phyloP scores from a whole-genome alignment of 2,113 vertebrate species.

The Elephas maximus region DNA sequence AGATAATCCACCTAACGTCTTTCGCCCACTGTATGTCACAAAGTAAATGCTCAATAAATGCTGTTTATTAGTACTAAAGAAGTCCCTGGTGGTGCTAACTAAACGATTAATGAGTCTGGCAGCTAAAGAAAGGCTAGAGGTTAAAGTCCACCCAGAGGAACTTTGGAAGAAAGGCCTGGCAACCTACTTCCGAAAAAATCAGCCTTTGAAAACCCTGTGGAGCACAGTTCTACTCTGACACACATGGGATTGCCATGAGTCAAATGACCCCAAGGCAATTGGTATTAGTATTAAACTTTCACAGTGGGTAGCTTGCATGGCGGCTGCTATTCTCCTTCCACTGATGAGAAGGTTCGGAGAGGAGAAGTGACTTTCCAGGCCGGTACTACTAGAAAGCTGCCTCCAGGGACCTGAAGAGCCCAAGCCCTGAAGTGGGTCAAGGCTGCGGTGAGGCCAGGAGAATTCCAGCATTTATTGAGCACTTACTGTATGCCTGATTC shows the following conservation, averaged over 20 bases:
- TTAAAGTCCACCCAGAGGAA: not conserved
- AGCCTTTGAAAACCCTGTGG: not conserved
- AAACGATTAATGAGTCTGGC: not conserved
- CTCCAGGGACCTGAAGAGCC: not conserved
- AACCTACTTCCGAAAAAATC: not conserved
- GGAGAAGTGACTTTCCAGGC: not conserved
- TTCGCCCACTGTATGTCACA: not conserved
- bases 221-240: not conserved
- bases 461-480: not conserved
- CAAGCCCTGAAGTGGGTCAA: not conserved
- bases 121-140: not conserved
- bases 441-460: not conserved
- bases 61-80: not conserved
- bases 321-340: not conserved
- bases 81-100: not conserved
- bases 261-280: not conserved
- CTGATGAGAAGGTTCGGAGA: not conserved
- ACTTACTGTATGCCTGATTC: not conserved
- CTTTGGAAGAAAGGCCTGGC: not conserved
- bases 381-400: not conserved
- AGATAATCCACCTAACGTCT: not conserved
- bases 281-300: not conserved
- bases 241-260: not conserved
- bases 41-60: too few species aligned
- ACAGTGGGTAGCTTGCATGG: too few species aligned